These are phyloP conservation scores for Ondatra zibethicus DNA, from an alignment of 2,113 vertebrate genomes.

Conservation along the genomic window DNA sequence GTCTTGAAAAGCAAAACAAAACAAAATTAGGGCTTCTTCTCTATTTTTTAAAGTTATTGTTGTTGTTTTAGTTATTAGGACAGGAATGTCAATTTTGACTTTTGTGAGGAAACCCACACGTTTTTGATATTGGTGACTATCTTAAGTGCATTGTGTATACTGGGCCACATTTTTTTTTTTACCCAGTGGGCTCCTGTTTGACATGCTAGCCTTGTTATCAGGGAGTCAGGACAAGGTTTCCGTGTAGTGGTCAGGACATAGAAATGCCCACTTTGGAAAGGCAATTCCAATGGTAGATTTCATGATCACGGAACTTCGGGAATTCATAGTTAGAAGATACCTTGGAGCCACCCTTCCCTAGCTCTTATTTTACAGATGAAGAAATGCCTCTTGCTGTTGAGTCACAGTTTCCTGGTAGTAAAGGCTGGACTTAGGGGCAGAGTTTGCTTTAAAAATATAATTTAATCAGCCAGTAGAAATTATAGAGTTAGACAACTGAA, in stretches of 20 bases:
- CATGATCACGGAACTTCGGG: background rate
- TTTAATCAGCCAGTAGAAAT: background rate
- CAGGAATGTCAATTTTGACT: background rate
- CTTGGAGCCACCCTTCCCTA: background rate
- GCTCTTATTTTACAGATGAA: background rate
- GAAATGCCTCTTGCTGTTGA: background rate
- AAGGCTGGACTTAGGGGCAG: background rate
- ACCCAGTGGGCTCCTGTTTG: background rate
- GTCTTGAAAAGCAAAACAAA: background rate
- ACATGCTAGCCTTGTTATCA: background rate
- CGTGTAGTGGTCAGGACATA: background rate
- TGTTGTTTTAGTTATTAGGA: conserved; percentile 13
- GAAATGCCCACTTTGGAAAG: background rate
- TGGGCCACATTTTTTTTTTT: background rate
- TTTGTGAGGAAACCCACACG: background rate
- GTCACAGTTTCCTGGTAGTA: background rate
- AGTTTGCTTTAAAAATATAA: background rate
- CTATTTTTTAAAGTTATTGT: background rate
- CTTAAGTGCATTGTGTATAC: background rate
- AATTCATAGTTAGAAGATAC: background rate
- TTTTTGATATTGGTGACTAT: background rate
- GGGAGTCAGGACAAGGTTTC: background rate
- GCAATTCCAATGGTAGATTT: background rate
- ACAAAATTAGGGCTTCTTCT: background rate
- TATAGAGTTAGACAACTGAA: background rate